A percentile compares a stretch with the other conserved stretches of the same genome.
These are phyloP conservation scores for Albula glossodonta DNA, from an alignment of 2,113 vertebrate species.

Conservation along the genomic window DNA sequence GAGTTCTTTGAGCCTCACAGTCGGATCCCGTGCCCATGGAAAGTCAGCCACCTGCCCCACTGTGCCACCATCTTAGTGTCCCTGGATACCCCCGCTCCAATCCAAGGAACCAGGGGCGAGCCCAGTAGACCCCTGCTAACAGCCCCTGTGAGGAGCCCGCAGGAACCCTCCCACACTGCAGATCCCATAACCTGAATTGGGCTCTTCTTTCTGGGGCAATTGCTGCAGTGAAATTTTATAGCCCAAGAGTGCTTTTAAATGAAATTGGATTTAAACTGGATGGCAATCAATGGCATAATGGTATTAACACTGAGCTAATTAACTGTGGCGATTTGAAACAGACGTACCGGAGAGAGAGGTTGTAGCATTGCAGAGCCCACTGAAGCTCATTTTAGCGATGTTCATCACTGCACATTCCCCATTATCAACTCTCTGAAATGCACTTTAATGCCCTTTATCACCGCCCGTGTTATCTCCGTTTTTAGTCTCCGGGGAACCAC, in stretches of 20 bases:
- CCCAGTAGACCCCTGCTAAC: too few species aligned
- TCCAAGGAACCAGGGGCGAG: background rate
- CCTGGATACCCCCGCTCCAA: background rate
- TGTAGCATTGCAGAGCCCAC: background rate
- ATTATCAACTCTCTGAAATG: background rate
- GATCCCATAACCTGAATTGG: background rate
- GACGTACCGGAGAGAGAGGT: background rate
- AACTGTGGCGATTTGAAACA: background rate
- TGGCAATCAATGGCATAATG: background rate
- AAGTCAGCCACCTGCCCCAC: background rate
- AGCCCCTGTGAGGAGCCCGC: too few species aligned
- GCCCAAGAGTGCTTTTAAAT: background rate
- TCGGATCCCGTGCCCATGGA: background rate
- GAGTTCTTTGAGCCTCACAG: background rate
- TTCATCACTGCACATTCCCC: background rate
- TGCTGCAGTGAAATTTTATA: background rate
- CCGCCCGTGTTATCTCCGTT: background rate
- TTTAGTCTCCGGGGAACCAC: background rate
- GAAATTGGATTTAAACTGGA: conserved; percentile 7
- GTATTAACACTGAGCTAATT: background rate
- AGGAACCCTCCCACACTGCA: background rate
- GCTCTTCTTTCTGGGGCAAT: background rate
- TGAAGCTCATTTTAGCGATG: too few species aligned
- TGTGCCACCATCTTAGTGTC: background rate
- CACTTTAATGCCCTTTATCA: background rate